Evolutionary conservation across 2,113 vertebrate species (phyloP), one percentile per base, ranked within the genome.

Genomic region (Varanus komodoensis): DNA sequence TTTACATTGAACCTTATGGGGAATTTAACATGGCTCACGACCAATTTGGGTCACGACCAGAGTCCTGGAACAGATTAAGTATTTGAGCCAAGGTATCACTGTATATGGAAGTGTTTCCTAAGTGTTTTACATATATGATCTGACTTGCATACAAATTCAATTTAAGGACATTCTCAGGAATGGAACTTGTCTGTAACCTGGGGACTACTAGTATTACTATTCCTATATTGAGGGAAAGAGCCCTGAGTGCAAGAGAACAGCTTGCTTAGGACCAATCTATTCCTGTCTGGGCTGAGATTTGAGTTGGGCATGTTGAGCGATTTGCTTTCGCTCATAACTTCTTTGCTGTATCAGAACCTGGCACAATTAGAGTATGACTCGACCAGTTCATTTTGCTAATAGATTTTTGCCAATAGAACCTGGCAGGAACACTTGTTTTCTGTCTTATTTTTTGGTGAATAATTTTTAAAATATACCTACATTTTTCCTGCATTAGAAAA

Each of bases 401-500:
- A 21, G 8, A 3, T 89, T 89, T 88, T 80, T 23, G 90, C 61
- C 88, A 44, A 73, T 86, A 80, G n/a, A 23, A 34, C 27, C 38
- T 1, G 29, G 7, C 87, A 69, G 9, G 38, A 19, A 50, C 80
- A 48, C 71, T 74, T 89, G 14, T 82, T 92, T 54, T 87, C 57
- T 71, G 82, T 78, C 3, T 82, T 48, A 44, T 4, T 92, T 29
- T 83, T 78, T 17, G 44, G 0, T 32, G 69, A 61, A 61, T 11
- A 61, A 61, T 61, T 61, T 61, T 61, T 61, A 14, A 61, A 61
- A 61, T 61, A 14, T 61, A 44, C 38, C 57, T 12, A 14, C 57
- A 61, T 61, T 61, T 64, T 64, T 64, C 61, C 15, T 64, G 61
- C 5, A 5, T 64, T 21, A 64, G 61, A 64, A 64, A 77, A 4